phyloP scores from a whole-genome alignment of 2,888 invertebrate genomes.

The Drosophila longiperda region DNA sequence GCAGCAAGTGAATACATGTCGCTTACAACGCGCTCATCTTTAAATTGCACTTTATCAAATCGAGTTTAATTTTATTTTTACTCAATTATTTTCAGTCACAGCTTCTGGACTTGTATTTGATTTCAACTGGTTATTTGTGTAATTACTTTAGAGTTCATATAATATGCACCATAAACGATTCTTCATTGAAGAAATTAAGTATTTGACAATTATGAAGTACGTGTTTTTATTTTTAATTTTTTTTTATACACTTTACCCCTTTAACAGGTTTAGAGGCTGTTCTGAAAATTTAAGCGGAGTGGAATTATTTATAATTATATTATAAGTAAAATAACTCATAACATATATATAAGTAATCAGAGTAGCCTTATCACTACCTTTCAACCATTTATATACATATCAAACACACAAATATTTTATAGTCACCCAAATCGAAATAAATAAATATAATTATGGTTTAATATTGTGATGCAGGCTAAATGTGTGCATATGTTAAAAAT shows the following conservation, averaged over 20 bases:
- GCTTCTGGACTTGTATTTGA: background rate
- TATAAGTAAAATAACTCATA: too few species aligned
- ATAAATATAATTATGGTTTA: background rate
- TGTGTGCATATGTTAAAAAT: background rate
- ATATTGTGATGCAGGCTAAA: background rate
- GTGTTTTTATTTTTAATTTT: background rate
- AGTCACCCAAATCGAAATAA: background rate
- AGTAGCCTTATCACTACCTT: background rate
- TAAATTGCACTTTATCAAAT: background rate
- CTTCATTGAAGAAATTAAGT: background rate
- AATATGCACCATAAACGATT: background rate
- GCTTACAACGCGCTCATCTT: background rate
- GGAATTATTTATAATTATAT: too few species aligned
- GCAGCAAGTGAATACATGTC: background rate
- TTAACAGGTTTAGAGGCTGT: too few species aligned
- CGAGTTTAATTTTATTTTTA: background rate
- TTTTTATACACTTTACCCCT: too few species aligned
- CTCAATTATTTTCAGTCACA: background rate
- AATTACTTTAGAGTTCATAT: background rate
- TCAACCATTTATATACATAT: background rate
- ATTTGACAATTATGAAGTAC: background rate
- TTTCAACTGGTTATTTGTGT: background rate
- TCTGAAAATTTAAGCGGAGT: too few species aligned
- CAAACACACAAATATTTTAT: background rate
- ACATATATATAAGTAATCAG: background rate